These are phyloP conservation scores for Mesochorus sp. DNA, from an alignment of 2,888 invertebrate genomes.

Conservation along the genomic window DNA sequence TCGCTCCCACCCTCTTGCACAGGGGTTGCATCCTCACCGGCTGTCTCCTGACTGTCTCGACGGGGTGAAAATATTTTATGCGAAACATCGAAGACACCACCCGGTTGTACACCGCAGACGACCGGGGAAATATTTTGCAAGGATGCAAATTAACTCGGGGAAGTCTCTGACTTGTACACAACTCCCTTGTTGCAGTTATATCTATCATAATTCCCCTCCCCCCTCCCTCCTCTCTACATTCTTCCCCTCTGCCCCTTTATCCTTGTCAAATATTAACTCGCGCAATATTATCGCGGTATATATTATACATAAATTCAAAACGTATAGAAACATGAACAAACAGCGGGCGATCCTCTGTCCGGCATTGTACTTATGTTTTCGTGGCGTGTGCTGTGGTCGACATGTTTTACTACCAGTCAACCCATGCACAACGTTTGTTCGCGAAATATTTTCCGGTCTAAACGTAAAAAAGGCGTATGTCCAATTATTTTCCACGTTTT, in stretches of 20 bases:
- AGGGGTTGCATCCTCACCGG: too few species aligned
- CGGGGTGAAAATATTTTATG: slow-evolving; percentile 39
- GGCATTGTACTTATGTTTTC: slow-evolving; percentile 63
- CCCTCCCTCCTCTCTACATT: neutral
- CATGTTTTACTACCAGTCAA: slow-evolving; percentile 61
- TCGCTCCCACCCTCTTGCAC: neutral
- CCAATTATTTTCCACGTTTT: too few species aligned
- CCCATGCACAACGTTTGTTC: slow-evolving; percentile 38
- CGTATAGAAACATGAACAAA: slow-evolving; percentile 53
- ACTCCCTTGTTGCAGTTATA: neutral
- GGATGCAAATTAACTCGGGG: slow-evolving; percentile 68
- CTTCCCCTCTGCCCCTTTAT: neutral
- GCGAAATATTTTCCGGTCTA: too few species aligned
- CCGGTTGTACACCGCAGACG: slow-evolving; percentile 1
- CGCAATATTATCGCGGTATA: neutral
- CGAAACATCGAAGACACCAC: slow-evolving; percentile 49
- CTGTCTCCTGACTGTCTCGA: neutral
- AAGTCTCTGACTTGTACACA: slow-evolving; percentile 31
- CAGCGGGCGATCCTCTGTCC: slow-evolving; percentile 51
- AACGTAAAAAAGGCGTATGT: too few species aligned
- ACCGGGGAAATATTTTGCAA: slow-evolving; percentile 57
- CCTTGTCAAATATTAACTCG: slow-evolving; percentile 14
- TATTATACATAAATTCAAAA: slow-evolving; percentile 24
- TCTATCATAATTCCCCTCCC: neutral
- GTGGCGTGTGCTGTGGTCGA: slow-evolving; percentile 64